Conservation (phyloP, 1,140 invertebrate species). For the Eupeodes corollae region DNA sequence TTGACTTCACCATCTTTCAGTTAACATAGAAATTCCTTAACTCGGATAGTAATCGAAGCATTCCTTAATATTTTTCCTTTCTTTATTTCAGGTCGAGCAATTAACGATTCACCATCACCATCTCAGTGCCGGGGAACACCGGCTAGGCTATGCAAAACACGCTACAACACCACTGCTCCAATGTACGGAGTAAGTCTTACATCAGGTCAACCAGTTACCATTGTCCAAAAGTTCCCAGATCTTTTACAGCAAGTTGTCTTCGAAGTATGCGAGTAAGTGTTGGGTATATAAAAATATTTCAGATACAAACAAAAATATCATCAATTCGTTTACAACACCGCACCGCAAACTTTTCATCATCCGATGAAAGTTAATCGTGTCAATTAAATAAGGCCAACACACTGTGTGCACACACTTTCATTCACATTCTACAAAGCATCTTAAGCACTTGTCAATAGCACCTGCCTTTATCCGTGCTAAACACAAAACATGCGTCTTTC, state of each 20-base stretch:
- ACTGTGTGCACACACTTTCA: too few relatives aligned
- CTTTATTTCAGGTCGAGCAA: slow-evolving; percentile 18
- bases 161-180: slow-evolving; percentile 84
- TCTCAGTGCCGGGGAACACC: slow-evolving; percentile 49
- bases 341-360: too few relatives aligned
- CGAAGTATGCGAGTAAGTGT: slow-evolving; percentile 67
- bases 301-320: neutral
- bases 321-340: neutral
- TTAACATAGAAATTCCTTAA: too few relatives aligned
- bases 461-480: too few relatives aligned
- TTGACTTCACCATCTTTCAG: too few relatives aligned
- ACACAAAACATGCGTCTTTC: too few relatives aligned
- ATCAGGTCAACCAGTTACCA: slow-evolving; percentile 82
- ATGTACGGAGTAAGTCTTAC: slow-evolving; percentile 87
- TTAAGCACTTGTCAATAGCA: too few relatives aligned
- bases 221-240: slow-evolving; percentile 89
- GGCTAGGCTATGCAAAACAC: slow-evolving; percentile 67
- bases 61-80: neutral
- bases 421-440: too few relatives aligned
- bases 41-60: too few relatives aligned
- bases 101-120: slow-evolving; percentile 6
- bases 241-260: slow-evolving; percentile 88
- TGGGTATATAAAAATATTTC: neutral
- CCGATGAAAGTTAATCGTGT: too few relatives aligned
- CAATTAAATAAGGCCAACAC: too few relatives aligned